Evolutionary conservation across 2,888 invertebrate species (phyloP), one percentile per base, ranked within the genome.

Genomic region (Temnothorax ravouxi): DNA sequence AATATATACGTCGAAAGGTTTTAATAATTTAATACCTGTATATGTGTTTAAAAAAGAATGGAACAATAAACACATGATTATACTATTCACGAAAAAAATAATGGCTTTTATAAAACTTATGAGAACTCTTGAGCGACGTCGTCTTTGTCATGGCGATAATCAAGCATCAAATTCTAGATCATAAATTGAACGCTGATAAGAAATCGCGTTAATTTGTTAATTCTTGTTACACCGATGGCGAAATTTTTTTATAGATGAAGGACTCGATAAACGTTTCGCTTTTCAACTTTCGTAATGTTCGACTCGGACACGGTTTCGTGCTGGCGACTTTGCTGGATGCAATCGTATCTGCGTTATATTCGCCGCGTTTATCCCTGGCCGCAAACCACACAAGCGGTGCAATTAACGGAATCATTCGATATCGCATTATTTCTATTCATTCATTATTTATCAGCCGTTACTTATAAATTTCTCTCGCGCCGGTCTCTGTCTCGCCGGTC

Each of bases 351-450:
- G 41, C 11, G 41, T 77, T 56, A 29, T 29, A 77, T 56, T 56
- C 8, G 25, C 9, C 25, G n/a, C n/a, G 13, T 77, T 67, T 67
- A 56, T 67, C 15, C 25, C 25, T n/a, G n/a, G 9, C n/a, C 9
- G 13, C 13, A 15, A 77, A 29, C 38, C 13, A 29, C 52, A 77
- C 54, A 67, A 67, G 67, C 54, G n/a, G 13, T 4, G 47, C 25
- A 71, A 71, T 80, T 80, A 71, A 59, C 59, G 38, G 47, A 80
- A 71, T 61, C 38, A 67, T 71, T 77, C n/a, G 67, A 66, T 41
- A 41, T 67, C n/a, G 59, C 47, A 71, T 77, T 56, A 56, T 80
- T 59, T 38, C 25, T 59, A 67, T 79, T 71, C 59, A 71, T 80
- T 18, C 59, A n/a, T 71, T 71, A 71, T 71, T 71, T 56, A 79